Evolutionary conservation across 2,888 invertebrate genomes (phyloP).

Genomic region (Geotrupes spiniger): DNA sequence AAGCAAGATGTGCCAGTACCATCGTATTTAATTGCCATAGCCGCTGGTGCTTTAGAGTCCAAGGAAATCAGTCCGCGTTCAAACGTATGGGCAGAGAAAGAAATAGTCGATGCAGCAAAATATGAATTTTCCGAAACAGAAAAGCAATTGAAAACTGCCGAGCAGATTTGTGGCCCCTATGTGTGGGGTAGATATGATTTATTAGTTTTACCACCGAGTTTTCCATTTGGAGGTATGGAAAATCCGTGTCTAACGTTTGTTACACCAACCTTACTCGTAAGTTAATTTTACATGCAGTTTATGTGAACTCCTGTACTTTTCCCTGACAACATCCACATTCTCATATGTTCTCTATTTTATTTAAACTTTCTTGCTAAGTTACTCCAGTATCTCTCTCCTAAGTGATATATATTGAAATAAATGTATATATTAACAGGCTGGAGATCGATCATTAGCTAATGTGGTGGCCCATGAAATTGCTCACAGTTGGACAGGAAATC

Average conservation of each 20-base stretch:
- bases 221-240: conserved; percentile 97
- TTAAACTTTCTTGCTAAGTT: too few species aligned
- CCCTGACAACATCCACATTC: too few species aligned
- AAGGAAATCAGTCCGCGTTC: conserved; percentile 76
- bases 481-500: conserved; percentile 94
- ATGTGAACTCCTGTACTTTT: too few species aligned
- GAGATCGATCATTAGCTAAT: conserved; percentile 84
- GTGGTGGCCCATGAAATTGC: conserved; percentile 95
- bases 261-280: conserved; percentile 85
- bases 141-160: conserved; percentile 76
- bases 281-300: too few species aligned
- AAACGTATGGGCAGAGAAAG: conserved; percentile 87
- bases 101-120: conserved; percentile 76
- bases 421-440: too few species aligned
- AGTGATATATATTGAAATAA: too few species aligned
- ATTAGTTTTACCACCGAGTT: conserved; percentile 87
- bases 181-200: conserved; percentile 89
- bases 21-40: conserved; percentile 86
- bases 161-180: conserved; percentile 82
- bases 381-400: too few species aligned
- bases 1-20: conserved; percentile 80
- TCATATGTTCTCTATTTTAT: too few species aligned
- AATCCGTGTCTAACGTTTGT: conserved; percentile 95
- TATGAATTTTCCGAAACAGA: conserved; percentile 90
- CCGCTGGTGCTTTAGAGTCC: conserved; percentile 76